Base-by-base conservation (phyloP, 2,113 vertebrate species). In the Stomatorhinus ivindoensis region DNA sequence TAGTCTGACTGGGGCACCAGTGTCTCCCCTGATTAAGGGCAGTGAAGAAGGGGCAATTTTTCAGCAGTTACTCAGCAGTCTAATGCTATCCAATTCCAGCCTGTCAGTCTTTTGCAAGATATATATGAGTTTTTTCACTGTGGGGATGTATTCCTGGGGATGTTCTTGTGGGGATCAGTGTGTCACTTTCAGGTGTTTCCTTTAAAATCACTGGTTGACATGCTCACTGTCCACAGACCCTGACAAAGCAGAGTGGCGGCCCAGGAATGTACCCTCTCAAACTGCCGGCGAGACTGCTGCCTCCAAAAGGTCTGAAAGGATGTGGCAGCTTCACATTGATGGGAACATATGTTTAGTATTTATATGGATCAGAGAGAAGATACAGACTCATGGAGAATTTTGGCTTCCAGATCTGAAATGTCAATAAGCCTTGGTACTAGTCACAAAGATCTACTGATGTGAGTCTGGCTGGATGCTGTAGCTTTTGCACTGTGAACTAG, bases 291-390 rank as follows among this genome's bases (percentile, higher is more conserved):
- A 82, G 39, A 44, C 76, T 82, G 35, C 39, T 21, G 83, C 46
- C 27, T 50, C 46, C 10, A 50, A 24, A 85, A 50, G 10, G 6
- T 69, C n/a, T 31, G 61, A 69, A 31, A 69, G n/a, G 10, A 82
- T 24, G 44, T 42, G 35, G 39, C 19, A 47, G 46, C 24, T 82
- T 82, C 76, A 82, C 15, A 8, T 44, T 17, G 7, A 42, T 42
- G 39, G 76, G 7, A 86, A 86, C 84, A 27, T 86, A 86, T 31
- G 3, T 86, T 86, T n/a, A 50, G 47, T 51, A 51, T 50, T 86
- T 86, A 6, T 86, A 13, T 24, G n/a, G n/a, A 86, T 48, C n/a
- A 27, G 84, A 86, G 83, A 86, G 44, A 47, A 86, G 84, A 86
- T 17, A 24, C 15, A 53, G 4, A 51, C 27, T 53, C 47, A 21